phyloP scores from a whole-genome alignment of 1,140 invertebrate species.

The Magallana ariakensis region DNA sequence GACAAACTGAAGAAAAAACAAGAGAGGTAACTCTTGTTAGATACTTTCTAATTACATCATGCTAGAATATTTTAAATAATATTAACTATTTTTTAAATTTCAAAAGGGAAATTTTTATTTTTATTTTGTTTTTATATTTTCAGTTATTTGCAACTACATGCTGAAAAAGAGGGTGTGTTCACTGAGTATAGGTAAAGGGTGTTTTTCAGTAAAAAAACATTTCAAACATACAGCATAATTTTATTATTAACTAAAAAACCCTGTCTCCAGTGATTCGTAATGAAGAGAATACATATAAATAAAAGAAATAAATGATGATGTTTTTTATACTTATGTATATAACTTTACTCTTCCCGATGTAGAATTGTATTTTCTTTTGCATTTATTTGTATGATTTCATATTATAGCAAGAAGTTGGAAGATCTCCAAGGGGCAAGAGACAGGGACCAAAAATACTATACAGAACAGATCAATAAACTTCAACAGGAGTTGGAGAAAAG shows the following conservation, averaged over 20 bases:
- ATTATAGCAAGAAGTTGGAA: constrained; percentile 71
- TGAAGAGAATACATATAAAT: too few species aligned
- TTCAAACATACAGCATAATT: too few species aligned
- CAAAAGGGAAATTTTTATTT: neutral
- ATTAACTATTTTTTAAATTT: too few species aligned
- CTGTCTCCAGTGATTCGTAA: too few species aligned
- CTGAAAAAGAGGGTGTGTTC: constrained; percentile 78
- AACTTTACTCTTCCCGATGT: neutral
- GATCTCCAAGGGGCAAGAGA: constrained; percentile 74
- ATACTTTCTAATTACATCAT: neutral
- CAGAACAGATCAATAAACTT: constrained; percentile 73
- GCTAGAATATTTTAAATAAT: too few species aligned
- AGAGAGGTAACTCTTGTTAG: constrained; percentile 77
- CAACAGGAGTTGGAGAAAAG: constrained; percentile 71
- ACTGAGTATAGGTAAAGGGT: constrained; percentile 71
- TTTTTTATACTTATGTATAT: too few species aligned
- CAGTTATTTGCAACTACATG: constrained; percentile 77
- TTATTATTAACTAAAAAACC: too few species aligned
- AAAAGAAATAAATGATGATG: too few species aligned
- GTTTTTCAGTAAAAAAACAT: too few species aligned
- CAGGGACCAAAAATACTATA: constrained; percentile 77
- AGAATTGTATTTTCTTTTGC: neutral
- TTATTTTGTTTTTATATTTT: constrained; percentile 42
- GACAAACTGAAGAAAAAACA: constrained; percentile 80
- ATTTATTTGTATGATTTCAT: neutral